Evolutionary conservation across 1,140 invertebrate species (phyloP), one percentile per base, ranked within the genome.

Genomic region (Aradophagus sp.): DNA sequence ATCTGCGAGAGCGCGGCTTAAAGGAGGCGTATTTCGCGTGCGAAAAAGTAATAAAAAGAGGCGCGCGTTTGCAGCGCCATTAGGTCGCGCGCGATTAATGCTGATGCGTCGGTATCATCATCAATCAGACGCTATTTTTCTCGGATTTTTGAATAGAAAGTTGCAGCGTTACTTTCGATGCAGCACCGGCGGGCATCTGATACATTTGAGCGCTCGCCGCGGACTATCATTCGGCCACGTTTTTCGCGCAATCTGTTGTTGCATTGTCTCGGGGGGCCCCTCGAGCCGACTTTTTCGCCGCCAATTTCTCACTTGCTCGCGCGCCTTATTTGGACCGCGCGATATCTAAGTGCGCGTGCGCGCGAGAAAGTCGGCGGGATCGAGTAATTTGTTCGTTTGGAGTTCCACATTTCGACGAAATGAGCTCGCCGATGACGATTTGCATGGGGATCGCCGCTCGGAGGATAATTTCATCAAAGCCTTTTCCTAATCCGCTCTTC

Each of bases 381-480:
- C 48, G 50, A 65, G 68, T 55, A 63, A 71, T 71, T 66, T 61
- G 61, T 72, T 61, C 47, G 53, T 55, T 72, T 56, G 68, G 15
- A 71, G 59, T 71, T 59, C 55, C 55, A 65, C 61, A 66, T 61
- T 72, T 72, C 61, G 66, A 66, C 38, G 68, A 72, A 72, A 72
- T 72, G 61, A 59, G 55, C 55, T 52, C 56, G 53, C 34, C 41
- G 58, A 29, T 23, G 56, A 56, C 36, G 59, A 71, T 65, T 72
- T 72, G 68, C 55, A 72, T 66, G 61, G 26, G 55, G 56, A 42
- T 66, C 16, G 36, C 59, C 38, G 45, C 39, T 52, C 26, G 44
- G 67, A 39, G 48, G 58, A 65, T 61, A 65, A 61, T 71, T 71
- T 61, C 67, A 53, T 59, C 59, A 68, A 66, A 68, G 26, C 39